phyloP scores from a whole-genome alignment of 1,140 invertebrate genomes.

The Drosophila parvula region DNA sequence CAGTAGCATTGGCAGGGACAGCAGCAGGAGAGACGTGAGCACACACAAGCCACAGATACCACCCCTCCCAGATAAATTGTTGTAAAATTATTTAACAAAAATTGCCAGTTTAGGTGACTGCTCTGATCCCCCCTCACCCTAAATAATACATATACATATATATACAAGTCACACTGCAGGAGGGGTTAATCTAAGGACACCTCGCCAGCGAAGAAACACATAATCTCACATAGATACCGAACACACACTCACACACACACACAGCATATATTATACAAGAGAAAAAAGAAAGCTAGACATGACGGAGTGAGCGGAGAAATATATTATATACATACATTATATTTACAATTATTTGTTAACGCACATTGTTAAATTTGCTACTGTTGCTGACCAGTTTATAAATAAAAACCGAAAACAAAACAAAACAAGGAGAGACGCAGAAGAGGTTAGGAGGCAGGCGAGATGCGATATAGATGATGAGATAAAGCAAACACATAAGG shows the following conservation, averaged over 20 bases:
- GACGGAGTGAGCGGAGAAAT: conserved; percentile 42
- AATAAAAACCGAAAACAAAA: conserved; percentile 56
- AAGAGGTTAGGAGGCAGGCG: conserved; percentile 3
- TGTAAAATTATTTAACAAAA: conserved; percentile 71
- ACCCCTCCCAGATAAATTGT: conserved; percentile 60
- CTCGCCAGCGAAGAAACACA: conserved; percentile 4
- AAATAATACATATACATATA: background rate
- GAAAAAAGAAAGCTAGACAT: conserved; percentile 24
- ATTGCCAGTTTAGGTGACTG: conserved; percentile 58
- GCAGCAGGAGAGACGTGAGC: conserved; percentile 2
- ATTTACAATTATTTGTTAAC: conserved; percentile 84
- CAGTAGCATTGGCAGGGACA: conserved; percentile 25
- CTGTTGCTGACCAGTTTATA: conserved; percentile 84
- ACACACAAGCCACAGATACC: conserved; percentile 5
- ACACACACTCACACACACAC: conserved; percentile 21
- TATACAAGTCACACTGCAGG: conserved; percentile 21
- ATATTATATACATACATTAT: conserved; percentile 79
- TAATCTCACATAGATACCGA: conserved; percentile 29
- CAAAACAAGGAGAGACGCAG: conserved; percentile 9
- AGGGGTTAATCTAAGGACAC: background rate
- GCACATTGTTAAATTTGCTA: conserved; percentile 84
- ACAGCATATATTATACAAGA: conserved; percentile 27
- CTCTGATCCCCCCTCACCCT: conserved; percentile 16
- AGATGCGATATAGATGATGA: conserved; percentile 12
- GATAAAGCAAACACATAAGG: conserved; percentile 61